phyloP scores from a whole-genome alignment of 2,113 vertebrate species.

The Caretta caretta region DNA sequence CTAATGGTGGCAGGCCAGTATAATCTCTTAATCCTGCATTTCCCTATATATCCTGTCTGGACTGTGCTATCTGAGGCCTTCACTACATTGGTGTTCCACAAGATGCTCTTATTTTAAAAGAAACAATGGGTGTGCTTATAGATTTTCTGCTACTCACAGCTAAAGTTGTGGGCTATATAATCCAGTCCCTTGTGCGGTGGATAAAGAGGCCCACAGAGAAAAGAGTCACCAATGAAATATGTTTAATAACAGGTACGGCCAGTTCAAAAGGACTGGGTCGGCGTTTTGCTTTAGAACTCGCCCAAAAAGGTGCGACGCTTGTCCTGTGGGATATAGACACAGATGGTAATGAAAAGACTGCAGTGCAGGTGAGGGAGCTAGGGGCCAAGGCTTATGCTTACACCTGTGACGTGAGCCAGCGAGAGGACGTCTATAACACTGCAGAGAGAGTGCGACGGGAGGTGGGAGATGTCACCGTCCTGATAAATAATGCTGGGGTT shows the following conservation, averaged over 20 bases:
- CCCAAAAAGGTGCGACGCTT: conserved; percentile 70
- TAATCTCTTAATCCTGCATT: not conserved
- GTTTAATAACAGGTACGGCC: conserved; percentile 75
- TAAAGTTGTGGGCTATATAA: conserved; percentile 69
- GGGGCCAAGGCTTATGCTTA: conserved; percentile 70
- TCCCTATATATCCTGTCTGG: not conserved
- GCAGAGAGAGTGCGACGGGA: conserved; percentile 47
- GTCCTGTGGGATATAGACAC: conserved; percentile 77
- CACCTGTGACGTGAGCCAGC: conserved; percentile 72
- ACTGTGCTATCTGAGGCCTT: not conserved
- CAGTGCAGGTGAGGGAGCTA: conserved; percentile 63
- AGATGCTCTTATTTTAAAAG: not conserved
- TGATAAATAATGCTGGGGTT: conserved; percentile 75
- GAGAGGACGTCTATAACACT: conserved; percentile 66
- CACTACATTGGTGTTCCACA: not conserved
- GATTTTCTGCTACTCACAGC: conserved; percentile 64
- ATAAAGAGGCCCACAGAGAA: conserved; percentile 66
- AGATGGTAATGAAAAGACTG: conserved; percentile 72
- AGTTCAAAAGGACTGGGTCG: conserved; percentile 60
- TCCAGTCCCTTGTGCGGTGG: conserved; percentile 64
- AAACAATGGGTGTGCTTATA: conserved; percentile 76
- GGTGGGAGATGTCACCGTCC: conserved; percentile 71
- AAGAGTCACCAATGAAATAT: conserved; percentile 69
- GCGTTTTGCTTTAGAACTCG: conserved; percentile 77
- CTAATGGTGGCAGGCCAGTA: not conserved